Percentiles rank a stretch among this genome's conserved stretches.
These are phyloP conservation scores for Catotricha subobsoleta DNA, from an alignment of 2,888 invertebrate species.

Conservation along the genomic window DNA sequence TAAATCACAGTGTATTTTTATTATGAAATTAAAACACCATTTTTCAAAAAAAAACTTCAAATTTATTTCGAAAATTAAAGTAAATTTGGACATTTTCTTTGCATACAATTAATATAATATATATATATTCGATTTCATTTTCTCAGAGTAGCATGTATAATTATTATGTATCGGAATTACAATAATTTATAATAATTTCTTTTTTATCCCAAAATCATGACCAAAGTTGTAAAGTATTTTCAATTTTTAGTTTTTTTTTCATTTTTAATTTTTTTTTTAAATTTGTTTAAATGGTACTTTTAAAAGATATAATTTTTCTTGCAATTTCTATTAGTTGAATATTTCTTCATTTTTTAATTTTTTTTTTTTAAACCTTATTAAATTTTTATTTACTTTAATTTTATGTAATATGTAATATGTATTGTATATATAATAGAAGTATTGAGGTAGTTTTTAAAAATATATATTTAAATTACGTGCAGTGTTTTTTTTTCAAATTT, in stretches of 20 bases:
- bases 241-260: not conserved
- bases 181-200: conserved; percentile 11
- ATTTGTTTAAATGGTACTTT: not conserved
- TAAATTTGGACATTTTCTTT: conserved; percentile 10
- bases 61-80: conserved; percentile 11
- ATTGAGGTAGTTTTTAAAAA: conserved; percentile 33
- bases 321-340: too few species aligned
- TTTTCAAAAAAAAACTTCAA: conserved; percentile 9
- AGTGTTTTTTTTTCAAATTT: conserved; percentile 2
- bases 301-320: too few species aligned
- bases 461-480: conserved; percentile 3
- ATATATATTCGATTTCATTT: conserved; percentile 32
- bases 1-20: not conserved
- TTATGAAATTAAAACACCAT: conserved; percentile 5
- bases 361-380: too few species aligned
- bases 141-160: too few species aligned
- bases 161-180: conserved; percentile 23
- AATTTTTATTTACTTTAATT: too few species aligned
- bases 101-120: conserved; percentile 33
- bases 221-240: conserved; percentile 30
- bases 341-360: too few species aligned
- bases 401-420: too few species aligned
- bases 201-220: conserved; percentile 33
- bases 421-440: too few species aligned
- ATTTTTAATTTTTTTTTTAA: conserved; percentile 1